phyloP scores from a whole-genome alignment of 2,888 invertebrate species.

The Nineta flava region DNA sequence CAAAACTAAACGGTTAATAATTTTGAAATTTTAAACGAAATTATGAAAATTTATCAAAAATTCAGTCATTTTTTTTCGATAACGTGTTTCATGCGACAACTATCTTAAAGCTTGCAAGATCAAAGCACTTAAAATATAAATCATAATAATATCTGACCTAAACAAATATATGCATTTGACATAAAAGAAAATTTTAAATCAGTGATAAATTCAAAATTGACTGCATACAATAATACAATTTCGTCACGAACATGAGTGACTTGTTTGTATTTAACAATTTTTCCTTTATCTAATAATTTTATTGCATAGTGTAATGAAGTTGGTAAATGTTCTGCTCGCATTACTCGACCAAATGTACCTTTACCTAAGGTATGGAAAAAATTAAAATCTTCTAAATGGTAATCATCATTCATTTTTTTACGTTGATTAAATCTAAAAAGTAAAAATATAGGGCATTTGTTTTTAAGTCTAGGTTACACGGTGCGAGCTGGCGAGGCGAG shows the following conservation, averaged over 20 bases:
- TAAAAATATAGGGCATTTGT: no score
- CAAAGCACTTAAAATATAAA: no score
- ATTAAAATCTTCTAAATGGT: constrained; percentile 38
- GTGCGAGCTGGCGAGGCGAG: no score
- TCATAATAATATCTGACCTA: constrained; percentile 27
- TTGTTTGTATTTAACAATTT: constrained; percentile 69
- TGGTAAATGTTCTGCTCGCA: constrained; percentile 42
- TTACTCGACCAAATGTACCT: constrained; percentile 74
- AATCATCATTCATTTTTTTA: no score
- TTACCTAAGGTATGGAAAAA: constrained; percentile 60
- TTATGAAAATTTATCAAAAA: no score
- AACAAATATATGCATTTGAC: constrained; percentile 62
- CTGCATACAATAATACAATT: constrained; percentile 66
- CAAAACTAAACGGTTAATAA: no score
- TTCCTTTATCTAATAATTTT: constrained; percentile 70
- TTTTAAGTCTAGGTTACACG: no score
- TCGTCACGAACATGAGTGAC: constrained; percentile 74
- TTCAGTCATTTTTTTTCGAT: no score
- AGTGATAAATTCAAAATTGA: constrained; percentile 73
- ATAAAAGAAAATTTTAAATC: constrained; percentile 66
- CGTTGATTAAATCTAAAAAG: no score
- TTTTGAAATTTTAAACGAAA: no score
- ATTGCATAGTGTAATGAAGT: constrained; percentile 53
- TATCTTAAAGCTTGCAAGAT: no score
- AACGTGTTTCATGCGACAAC: no score